phyloP scores from a whole-genome alignment of 2,797 vertebrate genomes.

The Crypturellus tataupa region DNA sequence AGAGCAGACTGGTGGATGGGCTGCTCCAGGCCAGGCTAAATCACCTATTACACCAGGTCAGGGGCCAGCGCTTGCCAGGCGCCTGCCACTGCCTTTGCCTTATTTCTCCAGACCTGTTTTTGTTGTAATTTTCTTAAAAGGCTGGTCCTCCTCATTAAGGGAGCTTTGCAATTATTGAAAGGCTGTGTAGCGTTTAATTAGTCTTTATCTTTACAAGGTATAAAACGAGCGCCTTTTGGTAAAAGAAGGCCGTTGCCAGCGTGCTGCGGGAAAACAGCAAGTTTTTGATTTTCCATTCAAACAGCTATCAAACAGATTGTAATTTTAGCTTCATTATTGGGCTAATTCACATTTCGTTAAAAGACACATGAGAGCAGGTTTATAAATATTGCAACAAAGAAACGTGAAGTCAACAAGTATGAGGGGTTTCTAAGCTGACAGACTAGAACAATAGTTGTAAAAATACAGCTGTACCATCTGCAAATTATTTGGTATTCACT shows the following conservation, averaged over 20 bases:
- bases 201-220: slow-evolving; percentile 77
- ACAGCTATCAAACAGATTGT: slow-evolving; percentile 73
- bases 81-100: neutral
- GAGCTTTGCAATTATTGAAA: slow-evolving; percentile 69
- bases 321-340: slow-evolving; percentile 76
- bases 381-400: slow-evolving; percentile 79
- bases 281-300: slow-evolving; percentile 73
- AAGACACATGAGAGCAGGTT: slow-evolving; percentile 58
- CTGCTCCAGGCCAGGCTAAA: too few species aligned
- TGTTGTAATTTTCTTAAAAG: neutral
- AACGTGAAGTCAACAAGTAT: slow-evolving; percentile 34
- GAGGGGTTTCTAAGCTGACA: slow-evolving; percentile 39
- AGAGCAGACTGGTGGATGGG: neutral
- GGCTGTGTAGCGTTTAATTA: slow-evolving; percentile 77
- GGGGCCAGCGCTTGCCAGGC: neutral
- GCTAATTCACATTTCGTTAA: slow-evolving; percentile 73
- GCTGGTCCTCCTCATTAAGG: slow-evolving; percentile 48
- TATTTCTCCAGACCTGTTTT: neutral
- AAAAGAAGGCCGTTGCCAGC: slow-evolving; percentile 31
- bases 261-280: neutral
- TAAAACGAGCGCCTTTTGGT: slow-evolving; percentile 71
- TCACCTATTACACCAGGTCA: too few species aligned
- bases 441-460: slow-evolving; percentile 46
- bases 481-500: neutral
- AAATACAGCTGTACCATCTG: slow-evolving; percentile 9